These are phyloP conservation scores for Lasioglossum pauxillum DNA, from an alignment of 2,888 invertebrate species.

Conservation along the genomic window DNA sequence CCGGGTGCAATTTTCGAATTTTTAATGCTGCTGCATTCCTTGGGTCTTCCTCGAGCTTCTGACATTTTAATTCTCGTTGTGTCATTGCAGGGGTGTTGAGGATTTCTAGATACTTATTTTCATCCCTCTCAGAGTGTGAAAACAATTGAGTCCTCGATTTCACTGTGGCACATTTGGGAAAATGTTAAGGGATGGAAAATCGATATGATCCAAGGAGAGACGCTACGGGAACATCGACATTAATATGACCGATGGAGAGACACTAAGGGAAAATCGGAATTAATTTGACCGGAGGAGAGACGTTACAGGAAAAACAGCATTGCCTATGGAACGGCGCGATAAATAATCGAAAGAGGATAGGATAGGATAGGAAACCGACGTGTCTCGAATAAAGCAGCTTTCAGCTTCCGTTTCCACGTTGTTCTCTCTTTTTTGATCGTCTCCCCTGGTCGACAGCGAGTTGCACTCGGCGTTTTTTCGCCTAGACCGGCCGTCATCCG, in stretches of 20 bases:
- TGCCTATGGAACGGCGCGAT: constrained; percentile 12
- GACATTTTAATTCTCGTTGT: not conserved
- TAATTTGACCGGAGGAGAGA: not conserved
- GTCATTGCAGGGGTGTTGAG: not conserved
- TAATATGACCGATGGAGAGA: not conserved
- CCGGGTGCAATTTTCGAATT: not conserved
- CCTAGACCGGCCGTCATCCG: constrained; percentile 75
- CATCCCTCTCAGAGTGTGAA: not conserved
- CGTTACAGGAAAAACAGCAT: not conserved
- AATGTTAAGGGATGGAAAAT: not conserved
- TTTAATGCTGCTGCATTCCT: not conserved
- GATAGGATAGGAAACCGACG: constrained; percentile 29
- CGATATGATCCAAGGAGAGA: not conserved
- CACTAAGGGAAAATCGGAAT: not conserved
- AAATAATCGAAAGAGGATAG: constrained; percentile 1
- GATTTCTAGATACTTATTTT: not conserved
- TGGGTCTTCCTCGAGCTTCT: too few species aligned
- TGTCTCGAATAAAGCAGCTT: constrained; percentile 41
- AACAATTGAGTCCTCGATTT: not conserved
- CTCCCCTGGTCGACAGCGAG: constrained; percentile 37
- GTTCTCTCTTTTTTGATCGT: not conserved
- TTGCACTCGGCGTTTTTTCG: constrained; percentile 62
- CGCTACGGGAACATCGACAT: not conserved
- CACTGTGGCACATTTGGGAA: not conserved
- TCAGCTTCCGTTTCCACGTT: constrained; percentile 35